phyloP scores from a whole-genome alignment of 2,113 vertebrate species.

The Sceloporus undulatus region DNA sequence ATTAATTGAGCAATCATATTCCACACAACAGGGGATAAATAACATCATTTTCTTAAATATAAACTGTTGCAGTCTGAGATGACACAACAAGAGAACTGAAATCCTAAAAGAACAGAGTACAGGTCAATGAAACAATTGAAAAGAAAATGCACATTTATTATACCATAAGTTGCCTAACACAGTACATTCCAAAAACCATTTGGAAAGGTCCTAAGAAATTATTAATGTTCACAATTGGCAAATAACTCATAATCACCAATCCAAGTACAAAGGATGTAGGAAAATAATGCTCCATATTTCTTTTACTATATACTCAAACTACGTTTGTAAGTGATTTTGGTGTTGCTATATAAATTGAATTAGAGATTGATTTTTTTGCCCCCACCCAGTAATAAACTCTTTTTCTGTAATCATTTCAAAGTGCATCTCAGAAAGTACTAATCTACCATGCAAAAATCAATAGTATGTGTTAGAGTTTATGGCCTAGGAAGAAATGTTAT shows the following conservation, averaged over 20 bases:
- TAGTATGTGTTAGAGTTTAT: conserved; percentile 57
- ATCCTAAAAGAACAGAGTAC: background rate
- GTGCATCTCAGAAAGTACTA: conserved; percentile 59
- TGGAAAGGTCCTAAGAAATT: background rate
- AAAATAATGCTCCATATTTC: background rate
- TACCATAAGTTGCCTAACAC: too few species aligned
- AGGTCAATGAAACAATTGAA: background rate
- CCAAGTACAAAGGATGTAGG: background rate
- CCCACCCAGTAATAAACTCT: conserved; percentile 5
- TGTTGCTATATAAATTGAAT: conserved; percentile 2
- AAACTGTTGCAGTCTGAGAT: background rate
- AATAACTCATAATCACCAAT: background rate
- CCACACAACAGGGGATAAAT: background rate
- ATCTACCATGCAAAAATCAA: conserved; percentile 45
- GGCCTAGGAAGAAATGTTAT: conserved; percentile 60
- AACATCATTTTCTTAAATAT: background rate
- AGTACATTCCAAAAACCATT: background rate
- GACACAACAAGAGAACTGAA: background rate
- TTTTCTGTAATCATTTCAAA: conserved; percentile 59
- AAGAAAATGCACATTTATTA: conserved; percentile 4
- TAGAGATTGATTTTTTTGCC: background rate
- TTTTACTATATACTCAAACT: background rate
- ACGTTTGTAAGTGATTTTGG: background rate
- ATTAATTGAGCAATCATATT: background rate
- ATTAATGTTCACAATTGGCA: conserved; percentile 4